Evolutionary conservation across 2,113 vertebrate genomes (phyloP), one percentile per base, ranked within the genome.

Genomic region (Parus major): DNA sequence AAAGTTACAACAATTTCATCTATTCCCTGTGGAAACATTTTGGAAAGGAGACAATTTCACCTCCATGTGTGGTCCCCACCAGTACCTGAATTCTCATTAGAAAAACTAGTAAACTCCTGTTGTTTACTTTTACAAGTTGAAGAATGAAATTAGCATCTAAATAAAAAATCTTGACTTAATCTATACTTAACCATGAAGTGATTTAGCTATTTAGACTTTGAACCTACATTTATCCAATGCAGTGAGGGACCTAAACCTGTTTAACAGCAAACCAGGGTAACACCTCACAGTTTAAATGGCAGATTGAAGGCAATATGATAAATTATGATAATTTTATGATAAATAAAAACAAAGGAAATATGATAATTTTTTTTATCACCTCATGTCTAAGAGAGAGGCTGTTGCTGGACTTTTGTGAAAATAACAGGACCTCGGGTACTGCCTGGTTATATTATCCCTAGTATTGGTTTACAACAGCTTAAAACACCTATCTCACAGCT

Each of bases 41-140:
- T 2, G 2, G 65, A 66, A 52, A 85, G 60, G 31, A 36, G 31
- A 28, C 18, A 9, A 3, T 50, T 61, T 72, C 55, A 84, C 12
- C 9, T 5, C 8, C 7, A 2, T 3, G 0, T 6, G 7, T 24
- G 24, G 10, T 55, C 24, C 56, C 56, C 29, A 46, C 18, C 7
- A 3, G 16, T 33, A 70, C 55, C 10, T 85, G 64, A 60, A 12
- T 46, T 69, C 33, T 89, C 29, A 41, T 39, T 60, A 66, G 17
- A 78, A 79, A 81, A 69, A 42, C 10, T 8, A 13, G 1, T 19
- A 50, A 31, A 16, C 12, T 50, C 41, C 55, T 49, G 3, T 3
- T 27, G 9, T 42, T 81, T 52, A 80, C 5, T 18, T 88, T 61
- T 57, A 60, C 52, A 73, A 86, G 53, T 3, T 41, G 29, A 10